Conservation (phyloP, 2,113 vertebrate genomes). For the Antennarius striatus region DNA sequence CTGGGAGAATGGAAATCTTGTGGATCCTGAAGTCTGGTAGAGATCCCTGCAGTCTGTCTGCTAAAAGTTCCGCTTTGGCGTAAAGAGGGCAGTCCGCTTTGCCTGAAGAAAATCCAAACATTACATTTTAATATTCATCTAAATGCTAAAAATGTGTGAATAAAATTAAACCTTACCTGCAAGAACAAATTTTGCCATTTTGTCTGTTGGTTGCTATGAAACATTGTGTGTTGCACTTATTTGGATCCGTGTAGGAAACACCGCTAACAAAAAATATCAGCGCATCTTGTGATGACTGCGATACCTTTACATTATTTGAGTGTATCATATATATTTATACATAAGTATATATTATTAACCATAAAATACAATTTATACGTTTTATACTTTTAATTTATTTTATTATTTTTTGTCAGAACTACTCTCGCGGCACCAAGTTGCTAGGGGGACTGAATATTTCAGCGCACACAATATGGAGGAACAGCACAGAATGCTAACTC, state of each 20-base stretch:
- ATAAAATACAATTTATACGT: neutral
- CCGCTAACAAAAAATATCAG: neutral
- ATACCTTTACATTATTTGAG: too few species aligned
- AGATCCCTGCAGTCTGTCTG: conserved; percentile 83
- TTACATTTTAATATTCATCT: fast-evolving
- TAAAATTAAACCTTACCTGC: conserved; percentile 68
- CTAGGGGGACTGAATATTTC: conserved; percentile 24
- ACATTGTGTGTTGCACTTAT: conserved; percentile 18
- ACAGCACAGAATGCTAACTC: neutral
- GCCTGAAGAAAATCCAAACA: conserved; percentile 72
- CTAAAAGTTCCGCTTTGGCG: conserved; percentile 89
- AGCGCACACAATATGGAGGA: neutral
- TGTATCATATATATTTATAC: too few species aligned
- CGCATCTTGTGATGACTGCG: neutral
- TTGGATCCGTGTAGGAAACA: conserved; percentile 33
- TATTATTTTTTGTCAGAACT: neutral
- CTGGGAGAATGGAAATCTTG: conserved; percentile 86
- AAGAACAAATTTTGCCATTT: conserved; percentile 83
- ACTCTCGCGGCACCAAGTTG: neutral
- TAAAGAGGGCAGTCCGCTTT: conserved; percentile 87
- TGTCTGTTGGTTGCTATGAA: conserved; percentile 67
- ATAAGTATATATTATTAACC: too few species aligned
- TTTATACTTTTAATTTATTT: neutral
- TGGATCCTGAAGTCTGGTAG: conserved; percentile 86
- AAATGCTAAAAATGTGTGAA: neutral